Conservation (phyloP, 2,113 vertebrate species). For the Gadus macrocephalus region DNA sequence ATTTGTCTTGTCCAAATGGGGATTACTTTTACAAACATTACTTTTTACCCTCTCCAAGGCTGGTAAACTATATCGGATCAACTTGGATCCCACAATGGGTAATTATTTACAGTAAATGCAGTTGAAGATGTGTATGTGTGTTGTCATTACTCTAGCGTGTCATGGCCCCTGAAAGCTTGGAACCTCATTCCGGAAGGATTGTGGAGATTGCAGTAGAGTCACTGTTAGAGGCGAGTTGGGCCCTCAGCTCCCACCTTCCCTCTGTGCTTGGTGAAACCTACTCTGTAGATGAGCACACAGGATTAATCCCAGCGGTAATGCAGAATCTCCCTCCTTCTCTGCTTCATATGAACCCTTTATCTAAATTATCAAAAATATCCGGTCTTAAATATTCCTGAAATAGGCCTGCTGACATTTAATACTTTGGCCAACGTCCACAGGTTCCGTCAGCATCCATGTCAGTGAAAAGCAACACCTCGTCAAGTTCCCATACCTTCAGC, state of each 20-base stretch:
- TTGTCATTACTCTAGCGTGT: slow-evolving; percentile 29
- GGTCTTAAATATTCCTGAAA: neutral
- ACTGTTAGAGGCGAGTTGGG: slow-evolving; percentile 22
- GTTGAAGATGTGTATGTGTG: slow-evolving; percentile 1
- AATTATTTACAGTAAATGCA: too few species aligned
- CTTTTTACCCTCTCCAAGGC: slow-evolving; percentile 58
- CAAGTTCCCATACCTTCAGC: slow-evolving; percentile 55
- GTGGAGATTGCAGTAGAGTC: slow-evolving; percentile 38
- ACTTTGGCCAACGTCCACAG: slow-evolving; percentile 46
- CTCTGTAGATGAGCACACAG: slow-evolving; percentile 39
- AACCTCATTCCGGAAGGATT: slow-evolving; percentile 37
- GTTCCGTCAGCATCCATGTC: slow-evolving; percentile 15
- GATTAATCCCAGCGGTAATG: slow-evolving; percentile 59
- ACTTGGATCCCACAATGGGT: too few species aligned
- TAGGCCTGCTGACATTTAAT: too few species aligned
- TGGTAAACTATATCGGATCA: slow-evolving; percentile 49
- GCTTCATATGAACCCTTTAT: slow-evolving; percentile 27
- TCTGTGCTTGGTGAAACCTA: slow-evolving; percentile 40
- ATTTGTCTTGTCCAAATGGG: slow-evolving; percentile 25
- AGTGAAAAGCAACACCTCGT: slow-evolving; percentile 21
- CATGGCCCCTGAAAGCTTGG: slow-evolving; percentile 5
- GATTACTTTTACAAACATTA: slow-evolving; percentile 62
- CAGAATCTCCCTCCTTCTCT: slow-evolving; percentile 13
- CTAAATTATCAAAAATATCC: too few species aligned
- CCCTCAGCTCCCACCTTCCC: slow-evolving; percentile 28